These are phyloP conservation scores for Apodemus speciosus DNA, from an alignment of 2,113 vertebrate species.

Conservation along the genomic window DNA sequence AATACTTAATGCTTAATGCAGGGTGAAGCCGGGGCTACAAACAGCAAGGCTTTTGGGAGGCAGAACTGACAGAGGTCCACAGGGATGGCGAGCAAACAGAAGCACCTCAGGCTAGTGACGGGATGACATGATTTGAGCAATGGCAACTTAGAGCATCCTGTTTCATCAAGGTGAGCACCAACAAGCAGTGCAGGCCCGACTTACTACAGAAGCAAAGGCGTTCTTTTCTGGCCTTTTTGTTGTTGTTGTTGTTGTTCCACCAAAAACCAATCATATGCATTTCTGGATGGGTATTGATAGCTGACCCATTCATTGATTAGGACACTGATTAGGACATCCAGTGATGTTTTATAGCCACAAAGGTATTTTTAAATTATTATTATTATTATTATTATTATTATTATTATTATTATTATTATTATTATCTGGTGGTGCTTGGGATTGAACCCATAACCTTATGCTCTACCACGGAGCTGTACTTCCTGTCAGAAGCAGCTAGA, in stretches of 20 bases:
- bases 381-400: neutral
- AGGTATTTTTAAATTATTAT: neutral
- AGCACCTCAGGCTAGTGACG: constrained; percentile 6
- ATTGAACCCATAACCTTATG: neutral
- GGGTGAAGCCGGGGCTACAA: constrained; percentile 61
- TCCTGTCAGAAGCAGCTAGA: neutral
- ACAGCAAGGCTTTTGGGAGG: constrained; percentile 48
- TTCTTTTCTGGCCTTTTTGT: neutral
- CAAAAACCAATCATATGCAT: neutral
- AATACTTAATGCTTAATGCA: constrained; percentile 65
- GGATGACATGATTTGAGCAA: neutral
- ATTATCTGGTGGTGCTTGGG: neutral
- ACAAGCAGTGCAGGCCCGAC: neutral
- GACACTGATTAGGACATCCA: neutral
- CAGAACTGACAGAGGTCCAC: constrained; percentile 43
- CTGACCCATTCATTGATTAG: neutral
- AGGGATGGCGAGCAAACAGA: constrained; percentile 36
- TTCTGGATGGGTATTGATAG: neutral
- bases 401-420: neutral
- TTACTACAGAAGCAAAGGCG: neutral
- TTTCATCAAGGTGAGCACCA: constrained; percentile 40
- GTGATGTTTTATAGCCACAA: neutral
- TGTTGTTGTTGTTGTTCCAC: neutral
- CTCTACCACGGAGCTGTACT: neutral
- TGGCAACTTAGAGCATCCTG: constrained; percentile 62